Evolutionary conservation across 2,888 invertebrate species (phyloP).

Genomic region (Caenorhabditis sp.): DNA sequence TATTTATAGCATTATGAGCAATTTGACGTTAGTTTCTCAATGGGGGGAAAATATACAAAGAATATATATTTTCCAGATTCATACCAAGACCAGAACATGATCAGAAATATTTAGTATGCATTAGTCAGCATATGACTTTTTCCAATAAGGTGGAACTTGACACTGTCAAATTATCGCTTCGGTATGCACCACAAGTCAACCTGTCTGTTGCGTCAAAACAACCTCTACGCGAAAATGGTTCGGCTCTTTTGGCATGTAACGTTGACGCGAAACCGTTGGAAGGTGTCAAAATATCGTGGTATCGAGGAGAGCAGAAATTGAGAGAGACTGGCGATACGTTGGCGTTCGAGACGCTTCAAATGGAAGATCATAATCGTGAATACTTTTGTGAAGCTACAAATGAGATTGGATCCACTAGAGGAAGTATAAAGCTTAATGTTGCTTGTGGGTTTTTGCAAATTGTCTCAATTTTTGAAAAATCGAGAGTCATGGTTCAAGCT

Average conservation of each 20-base stretch:
- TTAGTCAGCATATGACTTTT: constrained; percentile 58
- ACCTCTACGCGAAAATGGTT: constrained; percentile 60
- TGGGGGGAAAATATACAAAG: not conserved
- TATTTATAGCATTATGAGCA: constrained; percentile 51
- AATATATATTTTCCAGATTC: constrained; percentile 38
- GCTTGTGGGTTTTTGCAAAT: constrained; percentile 49
- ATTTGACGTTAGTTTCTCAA: constrained; percentile 39
- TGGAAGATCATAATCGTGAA: constrained; percentile 63
- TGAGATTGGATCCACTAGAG: constrained; percentile 56
- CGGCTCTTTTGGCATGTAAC: constrained; percentile 61
- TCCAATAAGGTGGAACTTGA: constrained; percentile 53
- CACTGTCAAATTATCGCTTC: constrained; percentile 54
- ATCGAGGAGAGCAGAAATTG: constrained; percentile 45
- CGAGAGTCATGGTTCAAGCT: not conserved
- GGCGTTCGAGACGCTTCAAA: constrained; percentile 58
- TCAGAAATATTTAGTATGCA: constrained; percentile 55
- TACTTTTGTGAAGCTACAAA: constrained; percentile 60
- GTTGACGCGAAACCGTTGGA: constrained; percentile 66
- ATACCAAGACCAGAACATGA: constrained; percentile 56
- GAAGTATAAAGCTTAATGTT: constrained; percentile 55
- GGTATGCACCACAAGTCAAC: constrained; percentile 61
- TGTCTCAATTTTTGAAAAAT: constrained; percentile 6
- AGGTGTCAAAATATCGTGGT: constrained; percentile 60
- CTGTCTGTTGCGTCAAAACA: constrained; percentile 55
- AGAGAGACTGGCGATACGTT: constrained; percentile 56